Percentiles rank a stretch among this genome's conserved stretches.
phyloP scores from a whole-genome alignment of 2,888 invertebrate genomes.

The Hypselothyrea guttata region DNA sequence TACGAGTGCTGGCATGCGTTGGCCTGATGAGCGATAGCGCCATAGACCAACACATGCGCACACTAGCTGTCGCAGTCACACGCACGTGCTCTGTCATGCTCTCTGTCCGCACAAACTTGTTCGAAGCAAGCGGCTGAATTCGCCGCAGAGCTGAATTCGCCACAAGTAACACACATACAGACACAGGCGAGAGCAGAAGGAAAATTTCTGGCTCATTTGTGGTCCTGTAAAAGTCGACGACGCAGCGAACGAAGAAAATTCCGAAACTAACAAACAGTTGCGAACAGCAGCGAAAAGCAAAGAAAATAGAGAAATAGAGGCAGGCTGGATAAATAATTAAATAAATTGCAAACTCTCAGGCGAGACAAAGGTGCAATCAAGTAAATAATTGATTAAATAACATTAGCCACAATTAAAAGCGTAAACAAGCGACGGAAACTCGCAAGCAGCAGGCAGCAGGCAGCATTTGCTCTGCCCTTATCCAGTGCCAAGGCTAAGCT shows the following conservation, averaged over 20 bases:
- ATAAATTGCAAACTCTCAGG: slow-evolving; percentile 30
- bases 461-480: slow-evolving; percentile 6
- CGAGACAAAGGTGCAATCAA: slow-evolving; percentile 42
- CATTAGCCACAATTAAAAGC: too few relatives aligned
- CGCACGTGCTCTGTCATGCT: too few relatives aligned
- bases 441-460: slow-evolving; percentile 28
- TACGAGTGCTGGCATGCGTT: too few relatives aligned
- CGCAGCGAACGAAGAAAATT: slow-evolving; percentile 40
- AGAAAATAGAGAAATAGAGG: slow-evolving; percentile 4
- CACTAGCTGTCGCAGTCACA: too few relatives aligned
- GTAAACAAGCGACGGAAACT: slow-evolving; percentile 50
- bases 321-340: slow-evolving; percentile 46
- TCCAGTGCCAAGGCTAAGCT: slow-evolving; percentile 63
- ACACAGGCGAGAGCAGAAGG: slow-evolving; percentile 13
- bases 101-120: too few relatives aligned
- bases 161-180: slow-evolving; percentile 28
- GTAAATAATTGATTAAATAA: slow-evolving; percentile 70
- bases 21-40: too few relatives aligned
- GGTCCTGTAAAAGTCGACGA: slow-evolving; percentile 48
- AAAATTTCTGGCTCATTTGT: slow-evolving; percentile 55
- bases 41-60: too few relatives aligned
- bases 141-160: slow-evolving; percentile 63
- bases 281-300: slow-evolving; percentile 8
- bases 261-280: slow-evolving; percentile 6
- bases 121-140: too few relatives aligned